Percentiles rank a stretch among this genome's conserved stretches.
These are phyloP conservation scores for Mixornis gularis DNA, from an alignment of 2,113 vertebrate genomes.

Conservation along the genomic window DNA sequence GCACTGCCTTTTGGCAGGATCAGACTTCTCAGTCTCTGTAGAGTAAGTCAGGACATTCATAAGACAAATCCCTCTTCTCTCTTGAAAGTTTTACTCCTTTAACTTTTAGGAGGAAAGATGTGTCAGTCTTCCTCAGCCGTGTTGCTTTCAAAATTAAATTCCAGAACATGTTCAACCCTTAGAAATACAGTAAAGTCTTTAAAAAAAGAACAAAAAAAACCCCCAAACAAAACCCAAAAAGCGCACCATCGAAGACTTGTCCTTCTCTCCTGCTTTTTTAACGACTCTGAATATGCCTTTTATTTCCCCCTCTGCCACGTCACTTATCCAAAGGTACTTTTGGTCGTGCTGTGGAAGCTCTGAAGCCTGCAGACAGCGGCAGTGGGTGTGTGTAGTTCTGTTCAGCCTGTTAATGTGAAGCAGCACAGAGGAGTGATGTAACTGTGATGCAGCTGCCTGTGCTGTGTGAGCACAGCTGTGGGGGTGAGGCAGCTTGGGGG, in stretches of 20 bases:
- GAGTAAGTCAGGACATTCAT: background rate
- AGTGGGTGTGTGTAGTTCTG: background rate
- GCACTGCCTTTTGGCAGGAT: background rate
- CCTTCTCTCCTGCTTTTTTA: background rate
- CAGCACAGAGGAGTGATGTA: background rate
- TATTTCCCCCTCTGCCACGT: background rate
- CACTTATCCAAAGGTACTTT: background rate
- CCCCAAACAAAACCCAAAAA: background rate
- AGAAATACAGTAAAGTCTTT: background rate
- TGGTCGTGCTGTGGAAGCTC: background rate
- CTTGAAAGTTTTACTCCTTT: background rate
- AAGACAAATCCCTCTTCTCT: background rate
- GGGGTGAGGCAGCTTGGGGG: background rate
- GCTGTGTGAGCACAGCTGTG: background rate
- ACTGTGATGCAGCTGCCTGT: accelerated
- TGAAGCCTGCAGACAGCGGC: background rate
- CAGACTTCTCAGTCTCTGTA: background rate
- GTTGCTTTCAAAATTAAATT: background rate
- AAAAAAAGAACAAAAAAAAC: background rate
- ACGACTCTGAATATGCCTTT: background rate
- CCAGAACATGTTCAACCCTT: background rate
- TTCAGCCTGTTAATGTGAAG: background rate
- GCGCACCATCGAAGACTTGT: background rate
- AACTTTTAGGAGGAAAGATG: background rate
- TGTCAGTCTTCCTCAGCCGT: background rate